Evolutionary conservation across 1,140 invertebrate genomes (phyloP).

Genomic region (Pseudobourletiella spinata): DNA sequence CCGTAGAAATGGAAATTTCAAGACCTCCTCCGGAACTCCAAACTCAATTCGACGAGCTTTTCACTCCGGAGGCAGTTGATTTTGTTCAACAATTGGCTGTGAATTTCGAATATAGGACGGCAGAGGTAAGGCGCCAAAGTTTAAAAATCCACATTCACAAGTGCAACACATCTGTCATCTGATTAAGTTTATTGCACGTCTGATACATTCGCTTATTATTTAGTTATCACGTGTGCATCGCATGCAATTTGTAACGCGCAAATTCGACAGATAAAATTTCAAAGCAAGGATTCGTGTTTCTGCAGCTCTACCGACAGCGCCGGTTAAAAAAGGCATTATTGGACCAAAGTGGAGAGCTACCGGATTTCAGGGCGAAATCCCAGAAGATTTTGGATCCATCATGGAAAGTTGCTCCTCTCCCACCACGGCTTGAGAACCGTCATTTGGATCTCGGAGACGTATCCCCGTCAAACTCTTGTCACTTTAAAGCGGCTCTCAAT

Average conservation of each 20-base stretch:
- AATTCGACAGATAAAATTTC: background rate
- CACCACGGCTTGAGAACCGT: slow-evolving; percentile 43
- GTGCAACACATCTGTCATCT: too few species aligned
- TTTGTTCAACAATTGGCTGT: slow-evolving; percentile 28
- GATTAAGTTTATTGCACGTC: too few species aligned
- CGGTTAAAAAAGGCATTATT: slow-evolving; percentile 11
- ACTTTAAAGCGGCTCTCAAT: slow-evolving; percentile 47
- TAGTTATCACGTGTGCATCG: too few species aligned
- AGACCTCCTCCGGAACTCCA: too few species aligned
- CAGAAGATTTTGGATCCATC: slow-evolving; percentile 3
- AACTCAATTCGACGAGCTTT: too few species aligned
- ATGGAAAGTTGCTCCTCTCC: slow-evolving; percentile 50
- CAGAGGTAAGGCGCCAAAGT: slow-evolving; percentile 18
- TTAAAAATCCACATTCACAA: background rate
- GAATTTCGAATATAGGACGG: slow-evolving; percentile 20
- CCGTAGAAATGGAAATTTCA: too few species aligned
- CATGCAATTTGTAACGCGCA: slow-evolving; percentile 4
- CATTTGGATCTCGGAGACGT: slow-evolving; percentile 54
- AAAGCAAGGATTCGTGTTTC: background rate
- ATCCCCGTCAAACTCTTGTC: slow-evolving; percentile 47
- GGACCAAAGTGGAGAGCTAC: slow-evolving; percentile 18
- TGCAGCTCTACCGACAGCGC: background rate
- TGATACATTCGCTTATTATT: too few species aligned
- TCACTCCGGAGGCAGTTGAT: slow-evolving; percentile 27
- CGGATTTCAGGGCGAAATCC: slow-evolving; percentile 13